Evolutionary conservation across 2,888 invertebrate species (phyloP).

Genomic region (Orchestes rusci): DNA sequence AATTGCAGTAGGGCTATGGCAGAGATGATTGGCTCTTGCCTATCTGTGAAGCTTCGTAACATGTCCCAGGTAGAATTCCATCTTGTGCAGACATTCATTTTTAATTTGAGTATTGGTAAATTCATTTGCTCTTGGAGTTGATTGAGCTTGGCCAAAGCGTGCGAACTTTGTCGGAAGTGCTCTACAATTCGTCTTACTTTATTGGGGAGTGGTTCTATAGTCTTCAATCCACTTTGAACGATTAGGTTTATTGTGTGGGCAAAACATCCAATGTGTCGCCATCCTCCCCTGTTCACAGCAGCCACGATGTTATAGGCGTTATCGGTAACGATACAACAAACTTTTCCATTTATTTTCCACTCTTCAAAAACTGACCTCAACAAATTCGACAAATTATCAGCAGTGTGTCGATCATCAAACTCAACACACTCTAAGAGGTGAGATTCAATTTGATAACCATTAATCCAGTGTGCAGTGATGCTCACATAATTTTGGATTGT

Average conservation of each 20-base stretch:
- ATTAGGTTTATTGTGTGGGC: too few relatives aligned
- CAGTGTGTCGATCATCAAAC: conserved; percentile 2
- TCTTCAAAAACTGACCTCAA: conserved; percentile 9
- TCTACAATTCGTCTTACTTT: conserved; percentile 13
- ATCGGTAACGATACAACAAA: conserved; percentile 10
- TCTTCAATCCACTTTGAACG: conserved; percentile 1
- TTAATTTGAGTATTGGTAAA: conserved; percentile 6
- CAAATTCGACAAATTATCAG: conserved; percentile 13
- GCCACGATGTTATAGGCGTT: conserved; percentile 13
- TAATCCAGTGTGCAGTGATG: not conserved
- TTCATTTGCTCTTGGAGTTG: conserved; percentile 7
- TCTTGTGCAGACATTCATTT: conserved; percentile 5
- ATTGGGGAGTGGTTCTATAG: conserved; percentile 6
- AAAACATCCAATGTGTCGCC: too few relatives aligned
- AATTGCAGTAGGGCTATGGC: too few relatives aligned
- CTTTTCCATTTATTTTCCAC: conserved; percentile 11
- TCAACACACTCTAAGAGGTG: conserved; percentile 3
- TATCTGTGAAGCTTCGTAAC: too few relatives aligned
- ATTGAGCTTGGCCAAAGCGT: conserved; percentile 13
- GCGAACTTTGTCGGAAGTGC: conserved; percentile 6
- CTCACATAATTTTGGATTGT: not conserved
- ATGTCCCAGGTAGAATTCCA: conserved; percentile 11
- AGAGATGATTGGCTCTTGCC: too few relatives aligned
- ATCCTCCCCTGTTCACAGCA: conserved; percentile 1
- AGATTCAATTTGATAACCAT: too few relatives aligned